Conservation (phyloP, 1,140 invertebrate genomes). For the Zophobas atratus region DNA sequence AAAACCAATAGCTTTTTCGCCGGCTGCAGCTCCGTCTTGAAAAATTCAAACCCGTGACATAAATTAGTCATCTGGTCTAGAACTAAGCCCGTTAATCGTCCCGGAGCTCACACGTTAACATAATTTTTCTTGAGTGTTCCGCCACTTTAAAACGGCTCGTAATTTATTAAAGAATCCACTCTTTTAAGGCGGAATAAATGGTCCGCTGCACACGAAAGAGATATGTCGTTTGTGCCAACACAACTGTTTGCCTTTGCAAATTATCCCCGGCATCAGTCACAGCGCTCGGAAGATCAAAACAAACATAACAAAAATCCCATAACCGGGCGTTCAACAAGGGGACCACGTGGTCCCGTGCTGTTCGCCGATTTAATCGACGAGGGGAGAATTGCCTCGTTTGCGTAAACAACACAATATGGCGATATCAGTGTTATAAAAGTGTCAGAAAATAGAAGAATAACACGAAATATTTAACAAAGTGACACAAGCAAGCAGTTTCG, state of each 20-base stretch:
- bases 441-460: too few relatives aligned
- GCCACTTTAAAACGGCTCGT: constrained; percentile 8
- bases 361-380: too few relatives aligned
- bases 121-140: constrained; percentile 7
- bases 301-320: constrained; percentile 6
- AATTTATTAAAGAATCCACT: constrained; percentile 35
- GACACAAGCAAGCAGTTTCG: too few relatives aligned
- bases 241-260: constrained; percentile 32
- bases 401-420: too few relatives aligned
- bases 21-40: too few relatives aligned
- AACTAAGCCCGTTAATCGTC: not conserved
- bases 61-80: too few relatives aligned
- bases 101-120: not conserved
- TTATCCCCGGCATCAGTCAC: constrained; percentile 8
- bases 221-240: constrained; percentile 17
- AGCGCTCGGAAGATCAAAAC: constrained; percentile 17
- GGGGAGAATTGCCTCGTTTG: too few relatives aligned
- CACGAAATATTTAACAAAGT: too few relatives aligned
- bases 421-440: too few relatives aligned
- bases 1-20: too few relatives aligned
- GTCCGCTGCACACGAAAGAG: constrained; percentile 21
- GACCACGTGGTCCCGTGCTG: too few relatives aligned
- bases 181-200: constrained; percentile 4
- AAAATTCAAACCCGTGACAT: too few relatives aligned
- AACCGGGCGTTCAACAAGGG: constrained; percentile 5